Conservation (phyloP, 2,113 vertebrate genomes). For the Balaeniceps rex region DNA sequence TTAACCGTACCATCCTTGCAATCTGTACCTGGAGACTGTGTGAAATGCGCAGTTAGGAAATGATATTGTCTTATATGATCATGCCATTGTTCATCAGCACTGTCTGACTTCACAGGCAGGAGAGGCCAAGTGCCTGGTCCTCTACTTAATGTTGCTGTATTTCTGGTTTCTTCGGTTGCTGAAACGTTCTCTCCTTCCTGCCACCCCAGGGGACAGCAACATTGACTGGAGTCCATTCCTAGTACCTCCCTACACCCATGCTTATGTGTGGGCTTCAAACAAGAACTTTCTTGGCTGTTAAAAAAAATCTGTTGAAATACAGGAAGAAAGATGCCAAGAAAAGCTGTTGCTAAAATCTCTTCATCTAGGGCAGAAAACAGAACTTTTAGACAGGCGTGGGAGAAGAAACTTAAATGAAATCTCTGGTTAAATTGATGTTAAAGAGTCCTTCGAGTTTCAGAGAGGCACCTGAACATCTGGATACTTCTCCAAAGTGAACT, state of each 20-base stretch:
- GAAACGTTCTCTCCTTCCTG: background rate
- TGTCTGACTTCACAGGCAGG: background rate
- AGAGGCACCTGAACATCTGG: background rate
- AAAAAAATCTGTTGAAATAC: background rate
- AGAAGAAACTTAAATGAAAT: background rate
- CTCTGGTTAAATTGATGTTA: background rate
- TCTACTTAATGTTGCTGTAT: rapidly evolving
- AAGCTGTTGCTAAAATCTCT: background rate
- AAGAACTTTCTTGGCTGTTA: background rate
- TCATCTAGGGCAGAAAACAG: background rate
- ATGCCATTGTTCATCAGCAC: background rate
- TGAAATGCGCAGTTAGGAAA: background rate
- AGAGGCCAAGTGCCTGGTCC: background rate
- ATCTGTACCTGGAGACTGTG: background rate
- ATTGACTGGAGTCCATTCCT: background rate
- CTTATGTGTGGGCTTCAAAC: background rate
- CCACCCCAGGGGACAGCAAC: background rate
- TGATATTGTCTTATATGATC: rapidly evolving
- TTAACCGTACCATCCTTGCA: background rate
- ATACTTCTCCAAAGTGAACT: background rate
- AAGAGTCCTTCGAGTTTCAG: background rate
- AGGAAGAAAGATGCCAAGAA: background rate
- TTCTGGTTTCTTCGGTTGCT: background rate
- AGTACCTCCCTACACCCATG: background rate
- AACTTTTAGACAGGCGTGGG: background rate